Conservation (phyloP, 2,113 vertebrate species). For the Stigmatopora argus region DNA sequence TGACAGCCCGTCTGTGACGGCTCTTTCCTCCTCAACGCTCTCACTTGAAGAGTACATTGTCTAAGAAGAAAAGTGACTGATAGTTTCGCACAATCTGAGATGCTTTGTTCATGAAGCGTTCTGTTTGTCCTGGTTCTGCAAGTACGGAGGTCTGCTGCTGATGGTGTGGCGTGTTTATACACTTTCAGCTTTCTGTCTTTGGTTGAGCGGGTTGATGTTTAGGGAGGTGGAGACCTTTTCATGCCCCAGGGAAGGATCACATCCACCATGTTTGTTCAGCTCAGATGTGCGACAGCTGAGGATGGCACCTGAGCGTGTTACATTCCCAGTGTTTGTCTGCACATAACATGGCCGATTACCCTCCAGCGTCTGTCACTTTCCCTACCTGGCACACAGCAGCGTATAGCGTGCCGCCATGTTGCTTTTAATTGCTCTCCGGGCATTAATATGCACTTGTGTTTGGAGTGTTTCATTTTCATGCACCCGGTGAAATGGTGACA, state of each 20-base stretch:
- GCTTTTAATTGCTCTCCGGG: constrained; percentile 64
- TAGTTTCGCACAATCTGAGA: constrained; percentile 47
- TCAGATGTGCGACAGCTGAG: constrained; percentile 72
- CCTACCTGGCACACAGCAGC: constrained; percentile 58
- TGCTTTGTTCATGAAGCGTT: constrained; percentile 31
- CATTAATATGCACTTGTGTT: constrained; percentile 57
- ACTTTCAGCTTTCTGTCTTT: not conserved
- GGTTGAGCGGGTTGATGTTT: constrained; percentile 6
- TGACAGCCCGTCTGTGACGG: constrained; percentile 51
- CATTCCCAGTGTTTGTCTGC: constrained; percentile 36
- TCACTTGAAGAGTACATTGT: constrained; percentile 20
- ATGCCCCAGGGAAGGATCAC: constrained; percentile 5
- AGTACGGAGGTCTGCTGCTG: not conserved
- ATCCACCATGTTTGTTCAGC: constrained; percentile 63
- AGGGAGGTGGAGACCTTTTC: constrained; percentile 1
- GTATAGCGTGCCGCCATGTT: constrained; percentile 28
- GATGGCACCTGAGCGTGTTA: constrained; percentile 70
- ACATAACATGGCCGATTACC: constrained; percentile 69
- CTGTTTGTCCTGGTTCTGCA: constrained; percentile 5
- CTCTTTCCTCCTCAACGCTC: constrained; percentile 14
- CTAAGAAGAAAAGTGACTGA: constrained; percentile 41
- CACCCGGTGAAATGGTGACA: constrained; percentile 50
- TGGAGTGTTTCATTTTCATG: constrained; percentile 59
- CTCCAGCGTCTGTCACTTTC: constrained; percentile 48
- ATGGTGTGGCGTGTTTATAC: not conserved